These are phyloP conservation scores for Drosophila cyrtoloma DNA, from an alignment of 2,888 invertebrate genomes.

Conservation along the genomic window DNA sequence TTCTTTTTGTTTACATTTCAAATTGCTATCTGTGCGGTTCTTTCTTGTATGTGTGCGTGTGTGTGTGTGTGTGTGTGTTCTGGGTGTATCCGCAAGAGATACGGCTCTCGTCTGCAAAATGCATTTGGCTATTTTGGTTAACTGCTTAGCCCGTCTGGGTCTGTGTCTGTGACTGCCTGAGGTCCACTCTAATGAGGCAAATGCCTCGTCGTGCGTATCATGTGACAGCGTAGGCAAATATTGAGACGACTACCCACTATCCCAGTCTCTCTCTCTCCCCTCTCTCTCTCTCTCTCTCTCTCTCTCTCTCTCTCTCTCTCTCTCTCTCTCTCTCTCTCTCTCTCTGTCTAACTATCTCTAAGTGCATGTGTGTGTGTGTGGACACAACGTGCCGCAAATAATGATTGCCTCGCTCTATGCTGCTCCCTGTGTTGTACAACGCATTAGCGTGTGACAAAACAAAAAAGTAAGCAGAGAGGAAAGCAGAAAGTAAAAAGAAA, in stretches of 20 bases:
- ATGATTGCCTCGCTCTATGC: constrained; percentile 49
- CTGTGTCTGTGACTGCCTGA: constrained; percentile 1
- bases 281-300: constrained; percentile 6
- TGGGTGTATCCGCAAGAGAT: constrained; percentile 27
- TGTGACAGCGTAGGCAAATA: constrained; percentile 57
- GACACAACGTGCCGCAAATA: constrained; percentile 64
- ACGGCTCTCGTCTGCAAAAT: constrained; percentile 45
- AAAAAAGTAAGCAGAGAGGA: constrained; percentile 4
- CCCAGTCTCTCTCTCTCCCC: not conserved
- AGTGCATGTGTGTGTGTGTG: constrained; percentile 24
- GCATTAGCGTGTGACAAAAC: constrained; percentile 60
- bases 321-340: constrained; percentile 13
- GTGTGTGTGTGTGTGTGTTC: not conserved
- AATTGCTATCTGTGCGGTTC: constrained; percentile 52
- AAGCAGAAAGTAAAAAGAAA: constrained; percentile 4
- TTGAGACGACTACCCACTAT: constrained; percentile 39
- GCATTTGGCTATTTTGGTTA: constrained; percentile 54
- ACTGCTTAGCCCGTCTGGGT: constrained; percentile 21
- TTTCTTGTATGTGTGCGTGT: not conserved
- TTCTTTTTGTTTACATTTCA: constrained; percentile 70
- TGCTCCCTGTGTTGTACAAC: constrained; percentile 36
- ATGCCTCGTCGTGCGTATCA: constrained; percentile 50
- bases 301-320: constrained; percentile 6
- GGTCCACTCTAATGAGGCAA: constrained; percentile 55
- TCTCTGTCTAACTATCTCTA: not conserved